phyloP scores from a whole-genome alignment of 2,113 vertebrate species.

The Eonycteris spelaea region DNA sequence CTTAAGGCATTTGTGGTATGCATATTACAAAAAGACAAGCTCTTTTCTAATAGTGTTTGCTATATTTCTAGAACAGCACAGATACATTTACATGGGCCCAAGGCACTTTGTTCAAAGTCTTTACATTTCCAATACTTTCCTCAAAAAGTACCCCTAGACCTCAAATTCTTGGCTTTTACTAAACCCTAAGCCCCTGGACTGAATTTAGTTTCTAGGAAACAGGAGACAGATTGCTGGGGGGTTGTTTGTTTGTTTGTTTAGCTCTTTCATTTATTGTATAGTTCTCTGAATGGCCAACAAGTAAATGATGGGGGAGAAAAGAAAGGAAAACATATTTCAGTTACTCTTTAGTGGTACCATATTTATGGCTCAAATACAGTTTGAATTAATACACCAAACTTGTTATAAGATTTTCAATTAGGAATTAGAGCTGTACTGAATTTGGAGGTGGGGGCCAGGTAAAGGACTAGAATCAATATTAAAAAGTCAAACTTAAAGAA shows the following conservation, averaged over 20 bases:
- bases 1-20: not conserved
- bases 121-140: conserved; percentile 48
- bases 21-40: conserved; percentile 38
- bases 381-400: conserved; percentile 53
- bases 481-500: conserved; percentile 60
- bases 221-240: conserved; percentile 32
- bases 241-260: not conserved
- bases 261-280: conserved; percentile 39
- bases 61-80: conserved; percentile 7
- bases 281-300: conserved; percentile 59
- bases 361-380: conserved; percentile 45
- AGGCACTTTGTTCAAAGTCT: conserved; percentile 53
- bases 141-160: conserved; percentile 51
- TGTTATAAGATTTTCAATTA: conserved; percentile 54
- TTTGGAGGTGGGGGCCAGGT: not conserved
- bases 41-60: conserved; percentile 39
- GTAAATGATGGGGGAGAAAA: conserved; percentile 1
- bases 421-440: conserved; percentile 47
- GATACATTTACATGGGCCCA: conserved; percentile 39
- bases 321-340: not conserved
- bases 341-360: not conserved
- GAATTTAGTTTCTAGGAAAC: conserved; percentile 66
- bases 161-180: conserved; percentile 58
- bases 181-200: conserved; percentile 47
- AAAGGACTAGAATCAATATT: conserved; percentile 51